Conservation (phyloP, 53 echinoderm and acorn worm genomes). For the Zoroaster sp. region DNA sequence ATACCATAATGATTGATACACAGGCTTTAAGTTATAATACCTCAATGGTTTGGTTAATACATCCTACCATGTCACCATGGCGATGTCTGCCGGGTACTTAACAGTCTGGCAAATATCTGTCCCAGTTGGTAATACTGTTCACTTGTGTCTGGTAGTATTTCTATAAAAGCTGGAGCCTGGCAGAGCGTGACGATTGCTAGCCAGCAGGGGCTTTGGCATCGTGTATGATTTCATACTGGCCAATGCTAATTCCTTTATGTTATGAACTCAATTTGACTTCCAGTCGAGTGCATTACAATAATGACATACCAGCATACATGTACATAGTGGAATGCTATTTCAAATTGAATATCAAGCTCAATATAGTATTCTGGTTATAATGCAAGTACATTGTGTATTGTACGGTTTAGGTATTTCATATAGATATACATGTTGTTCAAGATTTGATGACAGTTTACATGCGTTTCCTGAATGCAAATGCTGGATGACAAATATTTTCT, state of each 20-base stretch:
- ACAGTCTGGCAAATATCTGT: background rate
- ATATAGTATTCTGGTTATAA: background rate
- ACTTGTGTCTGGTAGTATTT: background rate
- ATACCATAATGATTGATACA: constrained; percentile 20
- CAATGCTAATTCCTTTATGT: background rate
- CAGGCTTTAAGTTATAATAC: constrained; percentile 5
- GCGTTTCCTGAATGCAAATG: too few species aligned
- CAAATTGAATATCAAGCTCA: background rate
- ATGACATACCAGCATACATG: background rate
- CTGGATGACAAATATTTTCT: too few species aligned
- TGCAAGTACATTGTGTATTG: too few species aligned
- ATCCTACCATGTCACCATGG: constrained; percentile 42
- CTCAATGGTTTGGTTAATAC: background rate
- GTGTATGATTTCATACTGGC: background rate
- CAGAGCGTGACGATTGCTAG: background rate
- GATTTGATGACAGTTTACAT: background rate
- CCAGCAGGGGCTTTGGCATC: background rate
- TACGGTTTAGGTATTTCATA: too few species aligned
- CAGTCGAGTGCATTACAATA: too few species aligned
- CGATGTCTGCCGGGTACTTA: background rate
- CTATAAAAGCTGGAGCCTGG: background rate
- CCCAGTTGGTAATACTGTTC: background rate
- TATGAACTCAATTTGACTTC: too few species aligned
- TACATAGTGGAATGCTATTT: background rate
- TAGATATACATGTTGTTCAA: too few species aligned